Evolutionary conservation across 2,113 vertebrate species (phyloP).

Genomic region (Atlantisia rogersi): DNA sequence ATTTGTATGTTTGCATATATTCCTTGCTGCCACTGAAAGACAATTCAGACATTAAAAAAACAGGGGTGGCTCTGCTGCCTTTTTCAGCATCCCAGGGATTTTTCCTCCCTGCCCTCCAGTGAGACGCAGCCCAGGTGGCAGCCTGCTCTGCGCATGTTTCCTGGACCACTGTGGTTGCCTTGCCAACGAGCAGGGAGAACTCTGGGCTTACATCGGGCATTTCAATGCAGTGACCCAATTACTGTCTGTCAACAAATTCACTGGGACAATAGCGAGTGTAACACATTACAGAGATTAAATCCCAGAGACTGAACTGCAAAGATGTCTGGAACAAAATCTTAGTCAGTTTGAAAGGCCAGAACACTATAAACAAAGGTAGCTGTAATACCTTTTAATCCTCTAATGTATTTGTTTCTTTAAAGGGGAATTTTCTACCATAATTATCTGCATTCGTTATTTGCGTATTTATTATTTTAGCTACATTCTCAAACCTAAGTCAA

Average conservation of each 20-base stretch:
- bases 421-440: neutral
- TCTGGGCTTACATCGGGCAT: conserved; percentile 81
- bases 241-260: conserved; percentile 94
- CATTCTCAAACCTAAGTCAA: neutral
- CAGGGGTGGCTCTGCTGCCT: neutral
- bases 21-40: neutral
- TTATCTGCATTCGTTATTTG: neutral
- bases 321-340: conserved; percentile 37
- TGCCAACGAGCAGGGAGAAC: conserved; percentile 86
- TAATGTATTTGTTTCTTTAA: neutral
- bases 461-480: neutral
- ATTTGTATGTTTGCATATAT: neutral
- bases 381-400: neutral
- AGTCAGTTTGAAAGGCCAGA: conserved; percentile 27
- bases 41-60: neutral
- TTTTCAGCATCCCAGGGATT: neutral
- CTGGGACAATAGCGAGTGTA: conserved; percentile 85
- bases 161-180: conserved; percentile 91
- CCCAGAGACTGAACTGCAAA: conserved; percentile 41
- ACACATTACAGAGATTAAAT: conserved; percentile 79
- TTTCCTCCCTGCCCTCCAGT: conserved; percentile 47
- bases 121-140: conserved; percentile 57
- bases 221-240: conserved; percentile 96
- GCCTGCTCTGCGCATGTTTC: conserved; percentile 86
- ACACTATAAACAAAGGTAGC: neutral